Evolutionary conservation across 1,140 invertebrate species (phyloP).

Genomic region (Trialeurodes vaporariorum): DNA sequence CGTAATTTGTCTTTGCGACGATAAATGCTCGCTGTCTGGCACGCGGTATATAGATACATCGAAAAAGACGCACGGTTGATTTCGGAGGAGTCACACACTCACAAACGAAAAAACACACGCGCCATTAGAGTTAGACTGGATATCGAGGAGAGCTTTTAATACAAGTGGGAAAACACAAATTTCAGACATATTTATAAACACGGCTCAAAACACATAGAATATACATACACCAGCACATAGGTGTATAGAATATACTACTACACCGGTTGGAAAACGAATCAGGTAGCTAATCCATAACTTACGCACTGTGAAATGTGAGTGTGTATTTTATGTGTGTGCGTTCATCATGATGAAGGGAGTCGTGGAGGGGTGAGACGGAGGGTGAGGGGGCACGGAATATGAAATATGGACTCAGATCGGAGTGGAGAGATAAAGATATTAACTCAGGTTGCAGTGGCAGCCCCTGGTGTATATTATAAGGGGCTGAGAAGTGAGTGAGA

Average conservation of each 20-base stretch:
- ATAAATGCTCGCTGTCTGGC: neutral
- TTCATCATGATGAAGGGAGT: too few species aligned
- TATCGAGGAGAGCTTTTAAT: neutral
- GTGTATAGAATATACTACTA: too few species aligned
- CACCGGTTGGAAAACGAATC: neutral
- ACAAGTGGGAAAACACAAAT: neutral
- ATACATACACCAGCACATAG: conserved; percentile 6
- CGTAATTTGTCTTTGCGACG: neutral
- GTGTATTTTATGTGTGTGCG: neutral
- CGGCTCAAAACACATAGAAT: neutral
- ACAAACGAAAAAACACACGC: too few species aligned
- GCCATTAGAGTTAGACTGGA: too few species aligned
- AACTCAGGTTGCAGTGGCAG: neutral
- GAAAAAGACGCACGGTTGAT: too few species aligned
- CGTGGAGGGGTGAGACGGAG: too few species aligned
- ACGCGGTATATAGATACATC: neutral
- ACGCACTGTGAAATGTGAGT: neutral
- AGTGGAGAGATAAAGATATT: neutral
- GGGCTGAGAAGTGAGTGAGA: too few species aligned
- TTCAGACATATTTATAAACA: neutral
- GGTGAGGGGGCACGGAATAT: neutral
- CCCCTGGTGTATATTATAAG: too few species aligned
- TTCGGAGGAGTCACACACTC: too few species aligned
- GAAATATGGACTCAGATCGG: neutral
- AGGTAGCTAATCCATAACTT: neutral